Evolutionary conservation across 2,888 invertebrate species (phyloP).

Genomic region (Acleris emargana): DNA sequence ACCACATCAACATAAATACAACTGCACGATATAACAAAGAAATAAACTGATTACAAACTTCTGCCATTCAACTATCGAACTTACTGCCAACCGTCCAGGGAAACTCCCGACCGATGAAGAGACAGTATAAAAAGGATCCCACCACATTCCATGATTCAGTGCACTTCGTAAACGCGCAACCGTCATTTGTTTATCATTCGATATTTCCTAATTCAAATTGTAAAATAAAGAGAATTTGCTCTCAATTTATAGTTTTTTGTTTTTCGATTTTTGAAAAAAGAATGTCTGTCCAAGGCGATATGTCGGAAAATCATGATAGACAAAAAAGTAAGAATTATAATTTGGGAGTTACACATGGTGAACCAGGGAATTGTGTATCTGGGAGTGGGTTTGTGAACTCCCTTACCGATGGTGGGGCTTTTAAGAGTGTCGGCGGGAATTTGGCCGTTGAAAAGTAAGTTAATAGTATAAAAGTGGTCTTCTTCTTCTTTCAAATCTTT

Average conservation of each 20-base stretch:
- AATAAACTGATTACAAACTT: not conserved
- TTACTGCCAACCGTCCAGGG: conserved; percentile 9
- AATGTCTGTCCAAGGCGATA: conserved; percentile 22
- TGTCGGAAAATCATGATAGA: conserved; percentile 27
- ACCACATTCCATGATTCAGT: not conserved
- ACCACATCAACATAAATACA: too few relatives aligned
- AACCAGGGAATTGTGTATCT: conserved; percentile 16
- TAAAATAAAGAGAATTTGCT: too few relatives aligned
- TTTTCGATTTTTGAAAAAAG: not conserved
- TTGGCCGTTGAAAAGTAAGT: conserved; percentile 30
- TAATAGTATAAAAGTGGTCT: not conserved
- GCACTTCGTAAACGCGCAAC: not conserved
- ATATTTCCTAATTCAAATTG: not conserved
- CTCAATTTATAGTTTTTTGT: not conserved
- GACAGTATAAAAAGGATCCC: conserved; percentile 7
- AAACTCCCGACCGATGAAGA: conserved; percentile 9
- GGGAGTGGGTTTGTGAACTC: conserved; percentile 17
- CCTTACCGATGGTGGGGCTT: conserved; percentile 22
- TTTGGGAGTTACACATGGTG: conserved; percentile 10
- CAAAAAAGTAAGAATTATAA: conserved; percentile 21
- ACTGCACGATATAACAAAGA: too few relatives aligned
- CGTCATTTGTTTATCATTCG: not conserved
- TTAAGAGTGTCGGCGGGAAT: conserved; percentile 26
- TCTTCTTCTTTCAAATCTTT: too few relatives aligned
- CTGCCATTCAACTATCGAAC: conserved; percentile 24